phyloP scores from a whole-genome alignment of 1,140 invertebrate species.

The Gryon sp. region DNA sequence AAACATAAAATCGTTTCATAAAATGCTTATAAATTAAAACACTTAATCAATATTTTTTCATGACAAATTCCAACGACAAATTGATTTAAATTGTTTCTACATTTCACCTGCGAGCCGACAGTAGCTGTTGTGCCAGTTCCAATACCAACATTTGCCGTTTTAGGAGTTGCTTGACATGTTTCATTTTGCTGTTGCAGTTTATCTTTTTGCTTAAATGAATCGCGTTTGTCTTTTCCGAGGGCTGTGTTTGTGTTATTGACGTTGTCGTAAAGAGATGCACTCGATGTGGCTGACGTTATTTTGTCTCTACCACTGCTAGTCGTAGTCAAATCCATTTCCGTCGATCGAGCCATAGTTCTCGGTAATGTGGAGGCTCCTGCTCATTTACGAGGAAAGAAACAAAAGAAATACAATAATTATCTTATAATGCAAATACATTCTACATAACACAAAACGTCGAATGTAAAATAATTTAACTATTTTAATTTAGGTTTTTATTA shows the following conservation, averaged over 20 bases:
- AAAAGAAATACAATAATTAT: constrained; percentile 1
- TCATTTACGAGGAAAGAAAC: constrained; percentile 29
- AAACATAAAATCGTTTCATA: no score
- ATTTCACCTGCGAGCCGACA: constrained; percentile 79
- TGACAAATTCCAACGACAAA: constrained; percentile 2
- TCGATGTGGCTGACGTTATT: constrained; percentile 90
- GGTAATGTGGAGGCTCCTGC: constrained; percentile 91
- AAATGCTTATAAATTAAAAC: no score
- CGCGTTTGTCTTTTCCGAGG: constrained; percentile 71
- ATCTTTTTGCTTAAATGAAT: constrained; percentile 73
- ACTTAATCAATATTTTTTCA: constrained; percentile 22
- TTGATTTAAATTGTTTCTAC: constrained; percentile 23
- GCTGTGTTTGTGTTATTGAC: constrained; percentile 79
- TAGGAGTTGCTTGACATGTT: constrained; percentile 75
- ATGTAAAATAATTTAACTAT: no score
- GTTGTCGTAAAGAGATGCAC: constrained; percentile 94
- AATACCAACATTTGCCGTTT: constrained; percentile 79
- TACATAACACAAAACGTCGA: no score
- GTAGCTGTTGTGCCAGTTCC: constrained; percentile 79
- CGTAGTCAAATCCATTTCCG: constrained; percentile 83
- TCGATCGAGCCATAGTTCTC: constrained; percentile 85
- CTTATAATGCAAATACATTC: neutral
- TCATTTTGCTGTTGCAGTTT: constrained; percentile 75
- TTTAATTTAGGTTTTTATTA: no score
- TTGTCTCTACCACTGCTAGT: constrained; percentile 81